Conservation (phyloP, 2,888 invertebrate genomes). For the Latheticus oryzae region DNA sequence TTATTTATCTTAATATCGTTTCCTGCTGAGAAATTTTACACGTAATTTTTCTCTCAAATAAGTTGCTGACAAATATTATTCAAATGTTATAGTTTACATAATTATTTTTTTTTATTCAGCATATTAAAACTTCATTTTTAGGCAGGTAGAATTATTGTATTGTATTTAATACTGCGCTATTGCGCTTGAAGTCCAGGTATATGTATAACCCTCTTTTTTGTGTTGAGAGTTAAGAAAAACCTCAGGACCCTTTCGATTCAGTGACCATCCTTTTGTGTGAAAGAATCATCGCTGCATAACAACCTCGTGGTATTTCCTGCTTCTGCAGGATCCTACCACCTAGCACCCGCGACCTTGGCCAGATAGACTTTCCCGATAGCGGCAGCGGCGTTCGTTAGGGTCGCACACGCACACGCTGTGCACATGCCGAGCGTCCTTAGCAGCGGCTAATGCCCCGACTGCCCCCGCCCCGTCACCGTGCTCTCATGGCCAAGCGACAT, state of each 20-base stretch:
- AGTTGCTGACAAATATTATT: too few species aligned
- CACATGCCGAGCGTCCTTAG: constrained; percentile 66
- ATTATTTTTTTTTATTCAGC: too few species aligned
- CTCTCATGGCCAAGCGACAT: constrained; percentile 49
- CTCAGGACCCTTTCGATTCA: neutral
- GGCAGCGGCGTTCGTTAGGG: constrained; percentile 39
- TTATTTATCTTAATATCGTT: too few species aligned
- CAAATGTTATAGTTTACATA: too few species aligned
- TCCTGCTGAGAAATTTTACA: too few species aligned
- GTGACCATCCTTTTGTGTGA: neutral
- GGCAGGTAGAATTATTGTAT: too few species aligned
- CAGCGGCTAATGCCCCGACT: constrained; percentile 74
- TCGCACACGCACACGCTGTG: constrained; percentile 65
- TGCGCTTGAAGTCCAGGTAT: too few species aligned
- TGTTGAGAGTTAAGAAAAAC: too few species aligned
- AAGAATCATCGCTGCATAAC: constrained; percentile 11
- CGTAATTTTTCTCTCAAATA: too few species aligned
- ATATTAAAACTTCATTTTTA: too few species aligned
- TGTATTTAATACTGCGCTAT: too few species aligned
- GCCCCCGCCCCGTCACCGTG: constrained; percentile 64
- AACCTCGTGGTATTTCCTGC: constrained; percentile 32
- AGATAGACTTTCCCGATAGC: constrained; percentile 41
- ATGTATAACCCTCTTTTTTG: too few species aligned
- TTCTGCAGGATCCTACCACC: constrained; percentile 15
- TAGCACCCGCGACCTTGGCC: constrained; percentile 45